Evolutionary conservation across 1,140 invertebrate genomes (phyloP).

Genomic region (Nebria ingens): DNA sequence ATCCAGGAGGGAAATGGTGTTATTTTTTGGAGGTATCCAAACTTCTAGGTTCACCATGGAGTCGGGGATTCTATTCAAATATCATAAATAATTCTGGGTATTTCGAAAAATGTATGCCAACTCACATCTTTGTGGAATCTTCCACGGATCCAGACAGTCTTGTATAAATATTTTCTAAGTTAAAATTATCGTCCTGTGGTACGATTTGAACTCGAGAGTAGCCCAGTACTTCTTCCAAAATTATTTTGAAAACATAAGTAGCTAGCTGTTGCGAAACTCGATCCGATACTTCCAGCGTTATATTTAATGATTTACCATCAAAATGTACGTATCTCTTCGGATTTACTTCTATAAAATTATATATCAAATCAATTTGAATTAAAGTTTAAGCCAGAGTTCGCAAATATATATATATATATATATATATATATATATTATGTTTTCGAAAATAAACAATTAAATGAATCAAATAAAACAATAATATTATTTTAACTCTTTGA

Average conservation of each 20-base stretch:
- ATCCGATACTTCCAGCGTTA: constrained; percentile 43
- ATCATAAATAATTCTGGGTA: not conserved
- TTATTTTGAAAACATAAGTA: constrained; percentile 51
- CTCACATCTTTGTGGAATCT: constrained; percentile 21
- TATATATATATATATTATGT: too few species aligned
- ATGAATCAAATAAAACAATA: too few species aligned
- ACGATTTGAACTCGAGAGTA: constrained; percentile 45
- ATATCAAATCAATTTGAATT: not conserved
- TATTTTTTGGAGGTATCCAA: constrained; percentile 50
- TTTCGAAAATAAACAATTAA: too few species aligned
- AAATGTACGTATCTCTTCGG: constrained; percentile 28
- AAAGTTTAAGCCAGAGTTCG: too few species aligned
- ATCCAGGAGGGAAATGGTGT: constrained; percentile 34
- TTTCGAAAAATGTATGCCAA: not conserved
- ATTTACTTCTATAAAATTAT: constrained; percentile 26
- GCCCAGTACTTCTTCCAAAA: constrained; percentile 51
- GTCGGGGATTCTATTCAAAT: constrained; percentile 21
- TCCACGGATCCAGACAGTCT: constrained; percentile 17
- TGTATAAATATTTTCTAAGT: constrained; percentile 24
- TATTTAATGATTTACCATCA: constrained; percentile 24
- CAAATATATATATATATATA: not conserved
- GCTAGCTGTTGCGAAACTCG: constrained; percentile 49
- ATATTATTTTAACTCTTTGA: too few species aligned
- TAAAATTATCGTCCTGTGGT: constrained; percentile 36
- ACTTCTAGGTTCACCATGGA: constrained; percentile 63